These are phyloP conservation scores for Piaya cayana DNA, from an alignment of 2,113 vertebrate species.

Conservation along the genomic window DNA sequence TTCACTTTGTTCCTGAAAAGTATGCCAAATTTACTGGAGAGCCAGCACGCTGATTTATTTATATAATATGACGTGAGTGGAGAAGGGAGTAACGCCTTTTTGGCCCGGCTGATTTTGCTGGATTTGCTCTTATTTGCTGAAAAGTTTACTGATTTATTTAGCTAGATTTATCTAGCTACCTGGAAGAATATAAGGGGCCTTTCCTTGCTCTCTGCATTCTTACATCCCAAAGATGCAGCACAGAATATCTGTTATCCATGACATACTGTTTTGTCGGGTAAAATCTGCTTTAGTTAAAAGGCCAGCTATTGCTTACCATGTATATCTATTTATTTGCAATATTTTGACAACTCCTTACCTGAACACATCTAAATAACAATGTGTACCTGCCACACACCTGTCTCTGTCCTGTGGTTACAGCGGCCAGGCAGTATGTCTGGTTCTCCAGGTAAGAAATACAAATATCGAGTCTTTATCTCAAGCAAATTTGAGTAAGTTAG, in stretches of 20 bases:
- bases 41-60: not conserved
- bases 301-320: not conserved
- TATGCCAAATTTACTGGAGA: conserved; percentile 32
- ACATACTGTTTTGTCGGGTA: not conserved
- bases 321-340: not conserved
- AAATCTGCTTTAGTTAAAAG: not conserved
- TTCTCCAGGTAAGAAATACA: not conserved
- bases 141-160: not conserved
- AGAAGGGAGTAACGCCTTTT: not conserved
- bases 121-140: not conserved
- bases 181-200: not conserved
- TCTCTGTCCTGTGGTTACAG: not conserved
- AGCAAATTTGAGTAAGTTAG: not conserved
- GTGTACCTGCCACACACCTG: not conserved
- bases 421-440: not conserved
- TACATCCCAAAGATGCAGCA: not conserved
- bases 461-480: not conserved
- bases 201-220: not conserved
- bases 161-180: not conserved
- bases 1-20: conserved; percentile 62
- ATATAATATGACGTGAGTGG: not conserved
- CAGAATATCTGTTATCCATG: not conserved
- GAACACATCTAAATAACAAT: not conserved
- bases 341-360: not conserved
- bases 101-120: not conserved